Conservation (phyloP, 2,113 vertebrate genomes). For the Mola mola region DNA sequence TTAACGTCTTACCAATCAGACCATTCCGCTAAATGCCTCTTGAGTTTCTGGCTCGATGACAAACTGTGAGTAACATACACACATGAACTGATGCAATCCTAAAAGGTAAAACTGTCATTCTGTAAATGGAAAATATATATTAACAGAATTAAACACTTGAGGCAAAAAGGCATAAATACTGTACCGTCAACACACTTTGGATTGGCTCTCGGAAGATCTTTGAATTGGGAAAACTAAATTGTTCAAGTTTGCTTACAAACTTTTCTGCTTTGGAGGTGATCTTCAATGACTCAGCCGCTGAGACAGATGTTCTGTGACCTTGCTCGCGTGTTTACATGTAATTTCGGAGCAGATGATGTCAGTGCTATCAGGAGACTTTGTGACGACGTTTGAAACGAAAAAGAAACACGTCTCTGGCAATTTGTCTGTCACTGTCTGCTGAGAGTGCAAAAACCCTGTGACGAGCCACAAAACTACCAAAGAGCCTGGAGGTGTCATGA, state of each 20-base stretch:
- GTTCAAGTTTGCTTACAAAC: neutral
- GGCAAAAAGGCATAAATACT: neutral
- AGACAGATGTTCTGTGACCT: constrained; percentile 4
- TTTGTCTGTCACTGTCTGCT: constrained; percentile 56
- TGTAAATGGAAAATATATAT: too few relatives aligned
- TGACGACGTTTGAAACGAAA: constrained; percentile 15
- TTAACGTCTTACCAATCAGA: too few relatives aligned
- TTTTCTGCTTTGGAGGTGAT: neutral
- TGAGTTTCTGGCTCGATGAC: too few relatives aligned
- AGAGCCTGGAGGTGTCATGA: constrained; percentile 27
- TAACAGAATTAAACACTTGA: too few relatives aligned
- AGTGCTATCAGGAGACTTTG: constrained; percentile 34
- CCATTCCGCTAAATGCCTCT: too few relatives aligned
- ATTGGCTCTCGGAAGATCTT: neutral
- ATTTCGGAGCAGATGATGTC: constrained; percentile 40
- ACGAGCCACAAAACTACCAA: constrained; percentile 19
- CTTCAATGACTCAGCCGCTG: constrained; percentile 6
- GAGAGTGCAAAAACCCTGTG: constrained; percentile 33
- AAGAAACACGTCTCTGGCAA: constrained; percentile 7
- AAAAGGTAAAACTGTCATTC: too few relatives aligned
- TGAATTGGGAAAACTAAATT: neutral
- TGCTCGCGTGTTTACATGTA: constrained; percentile 1
- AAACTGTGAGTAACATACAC: too few relatives aligned
- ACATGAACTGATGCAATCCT: too few relatives aligned
- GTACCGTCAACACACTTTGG: neutral